Base-by-base conservation (phyloP, 2,113 vertebrate genomes). In the Phrynosoma platyrhinos region DNA sequence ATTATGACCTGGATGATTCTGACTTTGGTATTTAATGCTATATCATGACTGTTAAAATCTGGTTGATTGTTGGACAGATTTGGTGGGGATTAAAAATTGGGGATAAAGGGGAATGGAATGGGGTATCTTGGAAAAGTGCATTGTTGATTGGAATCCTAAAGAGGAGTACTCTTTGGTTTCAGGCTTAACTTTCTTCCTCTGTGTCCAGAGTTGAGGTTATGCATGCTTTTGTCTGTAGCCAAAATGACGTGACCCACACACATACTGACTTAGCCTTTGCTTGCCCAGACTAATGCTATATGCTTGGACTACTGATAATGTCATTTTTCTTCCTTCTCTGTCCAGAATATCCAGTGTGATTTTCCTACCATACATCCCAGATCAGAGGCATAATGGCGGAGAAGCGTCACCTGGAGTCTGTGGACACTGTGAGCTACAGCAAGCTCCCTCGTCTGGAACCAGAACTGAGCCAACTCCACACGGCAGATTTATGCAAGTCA, bases 391-490 rank as follows among this genome's bases (percentile, higher is more conserved):
- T 92, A 84, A 99, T 98, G 98, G 98, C 95, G 23, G 97, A 95
- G 21, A 97, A 98, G 82, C 94, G 95, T 0, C 94, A 82, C 20
- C 89, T 91, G 83, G 96, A 95, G 77, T 18, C 96, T 1, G 76
- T 93, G 90, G 96, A 97, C 40, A 91, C 97, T 0, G 14, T 96
- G 91, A 91, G 96, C 71, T 96, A 94, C 83, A 94, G 84, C 90
- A 98, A 98, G 89, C 96, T 98, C 89, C 97, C 97, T 84, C 96
- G 96, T 16, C 91, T 96, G 6, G 97, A 98, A 18, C 83, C 93
- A 0, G 94, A 96, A 0, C n/a, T 95, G 0, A 0, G 86, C 1
- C 6, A 92, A 0, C 1, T 72, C 85, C 91, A 95, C 78, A 87
- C 95, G 0, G 1, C 86, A 0, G 91, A 95, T 90, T 91, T 93